Percentiles rank a stretch among this genome's conserved stretches.
phyloP scores from a whole-genome alignment of 64 coral and sea anemone genomes.

The Dendronephthya gigantea region DNA sequence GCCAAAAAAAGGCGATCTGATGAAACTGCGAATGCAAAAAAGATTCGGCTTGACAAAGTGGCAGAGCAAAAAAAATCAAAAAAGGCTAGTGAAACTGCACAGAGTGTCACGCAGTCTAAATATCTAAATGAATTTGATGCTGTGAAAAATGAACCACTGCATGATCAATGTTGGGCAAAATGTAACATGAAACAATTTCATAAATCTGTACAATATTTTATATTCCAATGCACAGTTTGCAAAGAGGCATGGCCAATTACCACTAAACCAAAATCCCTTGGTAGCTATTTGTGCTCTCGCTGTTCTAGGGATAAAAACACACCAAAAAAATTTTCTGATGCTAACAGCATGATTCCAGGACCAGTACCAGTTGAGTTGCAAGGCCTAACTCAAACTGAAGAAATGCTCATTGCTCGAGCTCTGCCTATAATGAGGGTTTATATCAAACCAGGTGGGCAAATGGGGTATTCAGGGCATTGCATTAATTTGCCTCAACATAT shows the following conservation, averaged over 20 bases:
- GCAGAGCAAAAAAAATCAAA: background rate
- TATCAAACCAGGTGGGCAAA: background rate
- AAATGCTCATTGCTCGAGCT: slow-evolving; percentile 1
- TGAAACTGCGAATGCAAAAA: slow-evolving; percentile 27
- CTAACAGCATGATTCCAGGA: background rate
- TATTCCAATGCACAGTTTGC: slow-evolving; percentile 12
- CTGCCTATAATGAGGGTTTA: background rate
- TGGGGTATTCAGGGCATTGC: background rate
- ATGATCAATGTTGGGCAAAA: slow-evolving; percentile 38
- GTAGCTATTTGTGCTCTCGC: background rate
- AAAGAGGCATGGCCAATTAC: slow-evolving; percentile 20
- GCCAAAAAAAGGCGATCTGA: slow-evolving; percentile 12
- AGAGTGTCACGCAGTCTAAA: background rate
- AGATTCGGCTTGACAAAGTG: slow-evolving; percentile 23
- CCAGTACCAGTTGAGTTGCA: background rate
- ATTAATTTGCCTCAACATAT: background rate
- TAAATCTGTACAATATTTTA: slow-evolving; percentile 20
- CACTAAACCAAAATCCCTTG: background rate
- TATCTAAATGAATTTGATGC: slow-evolving; percentile 25
- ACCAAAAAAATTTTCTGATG: background rate
- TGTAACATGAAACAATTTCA: no score
- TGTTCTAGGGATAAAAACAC: background rate
- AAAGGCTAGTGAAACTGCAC: background rate
- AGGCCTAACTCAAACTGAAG: background rate
- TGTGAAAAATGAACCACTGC: slow-evolving; percentile 12